These are phyloP conservation scores for Poicephalus gulielmi DNA, from an alignment of 2,113 vertebrate species.

Conservation along the genomic window DNA sequence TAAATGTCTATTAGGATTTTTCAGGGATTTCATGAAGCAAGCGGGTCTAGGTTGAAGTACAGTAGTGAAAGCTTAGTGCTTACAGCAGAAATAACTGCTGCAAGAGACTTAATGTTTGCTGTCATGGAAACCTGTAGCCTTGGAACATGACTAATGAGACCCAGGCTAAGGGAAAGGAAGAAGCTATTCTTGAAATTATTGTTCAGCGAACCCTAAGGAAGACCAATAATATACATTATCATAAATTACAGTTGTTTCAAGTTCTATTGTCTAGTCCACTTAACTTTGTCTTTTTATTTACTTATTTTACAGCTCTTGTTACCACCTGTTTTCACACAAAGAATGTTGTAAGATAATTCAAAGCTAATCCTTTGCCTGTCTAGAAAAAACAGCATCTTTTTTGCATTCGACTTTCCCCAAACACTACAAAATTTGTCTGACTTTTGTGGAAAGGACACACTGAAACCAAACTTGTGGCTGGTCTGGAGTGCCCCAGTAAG, in stretches of 20 bases:
- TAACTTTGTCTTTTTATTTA: not conserved
- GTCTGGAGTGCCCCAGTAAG: not conserved
- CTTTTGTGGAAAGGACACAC: not conserved
- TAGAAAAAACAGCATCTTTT: not conserved
- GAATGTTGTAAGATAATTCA: not conserved
- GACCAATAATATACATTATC: not conserved
- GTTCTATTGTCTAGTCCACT: not conserved
- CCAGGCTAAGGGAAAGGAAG: not conserved
- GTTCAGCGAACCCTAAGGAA: not conserved
- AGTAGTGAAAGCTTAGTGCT: not conserved
- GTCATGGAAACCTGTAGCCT: constrained; percentile 71
- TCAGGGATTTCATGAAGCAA: not conserved
- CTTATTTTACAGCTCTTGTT: not conserved
- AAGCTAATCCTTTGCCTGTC: not conserved
- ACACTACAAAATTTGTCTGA: not conserved
- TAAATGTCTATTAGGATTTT: not conserved
- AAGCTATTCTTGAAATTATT: constrained; percentile 12
- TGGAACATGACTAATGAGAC: constrained; percentile 57
- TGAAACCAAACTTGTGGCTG: not conserved
- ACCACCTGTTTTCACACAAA: not conserved
- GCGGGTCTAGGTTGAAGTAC: not conserved
- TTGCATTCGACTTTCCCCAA: not conserved
- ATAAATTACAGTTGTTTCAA: not conserved
- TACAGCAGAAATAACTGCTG: constrained; percentile 13
- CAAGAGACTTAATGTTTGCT: constrained; percentile 54